Conservation (phyloP, 2,797 vertebrate genomes). For the Acanthopagrus latus region DNA sequence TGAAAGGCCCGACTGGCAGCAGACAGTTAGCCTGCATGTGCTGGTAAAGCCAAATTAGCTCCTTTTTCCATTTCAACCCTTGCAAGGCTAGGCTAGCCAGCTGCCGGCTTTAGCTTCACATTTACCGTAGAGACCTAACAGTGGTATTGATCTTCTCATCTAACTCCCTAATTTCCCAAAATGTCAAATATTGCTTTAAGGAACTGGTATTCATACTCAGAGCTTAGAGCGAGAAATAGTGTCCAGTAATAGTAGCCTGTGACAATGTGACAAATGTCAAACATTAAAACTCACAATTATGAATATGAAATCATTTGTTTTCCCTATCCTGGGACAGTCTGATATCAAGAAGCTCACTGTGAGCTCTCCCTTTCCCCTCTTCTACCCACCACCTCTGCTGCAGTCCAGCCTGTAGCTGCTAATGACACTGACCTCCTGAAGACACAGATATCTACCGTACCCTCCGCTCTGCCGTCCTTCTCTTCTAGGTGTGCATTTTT, state of each 20-base stretch:
- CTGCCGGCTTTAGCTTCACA: neutral
- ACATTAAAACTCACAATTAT: neutral
- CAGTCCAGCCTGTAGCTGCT: conserved; percentile 14
- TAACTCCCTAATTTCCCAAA: neutral
- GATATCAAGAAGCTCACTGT: neutral
- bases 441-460: conserved; percentile 34
- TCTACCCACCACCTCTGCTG: neutral
- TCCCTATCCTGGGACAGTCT: neutral
- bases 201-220: neutral
- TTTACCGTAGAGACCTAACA: neutral
- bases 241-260: too few relatives aligned
- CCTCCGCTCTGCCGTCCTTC: conserved; percentile 14
- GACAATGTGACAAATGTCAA: neutral
- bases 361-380: neutral
- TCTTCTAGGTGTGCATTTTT: conserved; percentile 36
- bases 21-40: too few relatives aligned
- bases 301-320: neutral
- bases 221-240: neutral
- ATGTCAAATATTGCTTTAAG: neutral
- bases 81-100: neutral
- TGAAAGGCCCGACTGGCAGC: too few relatives aligned
- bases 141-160: neutral
- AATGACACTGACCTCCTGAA: conserved; percentile 43
- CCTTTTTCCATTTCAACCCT: neutral
- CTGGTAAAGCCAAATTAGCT: neutral